phyloP scores from a whole-genome alignment of 1,140 invertebrate species.

The Dinoponera quadriceps region DNA sequence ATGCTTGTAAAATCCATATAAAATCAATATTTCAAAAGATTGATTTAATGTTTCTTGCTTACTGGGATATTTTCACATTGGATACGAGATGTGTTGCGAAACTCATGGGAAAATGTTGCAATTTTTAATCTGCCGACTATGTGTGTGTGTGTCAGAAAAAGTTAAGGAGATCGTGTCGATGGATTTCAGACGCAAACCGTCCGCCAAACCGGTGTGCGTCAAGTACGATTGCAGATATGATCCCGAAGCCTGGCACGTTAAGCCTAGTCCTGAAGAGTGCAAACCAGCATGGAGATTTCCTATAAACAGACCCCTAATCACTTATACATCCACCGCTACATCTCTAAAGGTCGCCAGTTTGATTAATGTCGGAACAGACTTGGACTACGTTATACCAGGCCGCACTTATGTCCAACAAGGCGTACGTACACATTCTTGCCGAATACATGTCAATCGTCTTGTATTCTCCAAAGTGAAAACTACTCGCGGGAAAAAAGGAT shows the following conservation, averaged over 20 bases:
- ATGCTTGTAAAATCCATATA: too few species aligned
- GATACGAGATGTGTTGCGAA: too few species aligned
- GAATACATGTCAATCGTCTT: conserved; percentile 9
- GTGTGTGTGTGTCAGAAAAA: too few species aligned
- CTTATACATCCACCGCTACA: conserved; percentile 71
- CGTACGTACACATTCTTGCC: conserved; percentile 55
- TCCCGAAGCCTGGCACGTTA: conserved; percentile 72
- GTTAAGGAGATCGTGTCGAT: conserved; percentile 3
- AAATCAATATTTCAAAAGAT: too few species aligned
- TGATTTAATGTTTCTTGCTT: too few species aligned
- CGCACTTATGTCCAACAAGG: conserved; percentile 71
- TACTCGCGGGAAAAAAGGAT: too few species aligned
- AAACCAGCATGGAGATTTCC: conserved; percentile 79
- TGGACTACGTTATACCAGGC: conserved; percentile 71
- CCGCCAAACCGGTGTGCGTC: conserved; percentile 65
- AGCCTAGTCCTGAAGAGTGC: conserved; percentile 78
- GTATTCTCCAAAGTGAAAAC: neutral
- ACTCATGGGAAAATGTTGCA: neutral
- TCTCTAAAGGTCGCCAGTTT: conserved; percentile 69
- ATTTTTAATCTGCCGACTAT: too few species aligned
- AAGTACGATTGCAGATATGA: conserved; percentile 75
- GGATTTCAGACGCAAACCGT: conserved; percentile 65
- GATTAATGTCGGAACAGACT: conserved; percentile 63
- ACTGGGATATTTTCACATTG: too few species aligned
- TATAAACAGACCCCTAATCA: conserved; percentile 78